These are phyloP conservation scores for Ceratotherium simum DNA, from an alignment of 2,113 vertebrate genomes.

Conservation along the genomic window DNA sequence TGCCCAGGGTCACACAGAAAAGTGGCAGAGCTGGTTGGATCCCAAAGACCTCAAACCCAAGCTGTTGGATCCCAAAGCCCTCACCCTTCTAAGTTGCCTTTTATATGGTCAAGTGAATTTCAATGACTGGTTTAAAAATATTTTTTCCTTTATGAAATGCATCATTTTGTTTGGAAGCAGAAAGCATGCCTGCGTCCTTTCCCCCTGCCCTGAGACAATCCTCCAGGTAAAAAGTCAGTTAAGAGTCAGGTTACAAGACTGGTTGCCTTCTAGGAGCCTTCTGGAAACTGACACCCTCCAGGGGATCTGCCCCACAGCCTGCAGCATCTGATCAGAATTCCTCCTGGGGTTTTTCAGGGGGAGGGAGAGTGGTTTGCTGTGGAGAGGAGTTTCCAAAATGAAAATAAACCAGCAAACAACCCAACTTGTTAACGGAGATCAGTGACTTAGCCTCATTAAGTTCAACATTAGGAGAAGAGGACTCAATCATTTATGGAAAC, in stretches of 20 bases:
- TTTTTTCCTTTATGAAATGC: neutral
- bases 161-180: neutral
- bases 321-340: slow-evolving; percentile 39
- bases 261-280: slow-evolving; percentile 56
- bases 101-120: neutral
- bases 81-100: neutral
- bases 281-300: slow-evolving; percentile 55
- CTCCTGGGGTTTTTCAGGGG: slow-evolving; percentile 32
- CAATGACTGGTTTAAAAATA: neutral
- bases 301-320: neutral
- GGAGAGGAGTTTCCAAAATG: slow-evolving; percentile 58
- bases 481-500: neutral
- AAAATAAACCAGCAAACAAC: slow-evolving; percentile 65
- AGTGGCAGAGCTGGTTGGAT: neutral
- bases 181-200: neutral
- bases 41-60: neutral
- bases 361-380: neutral
- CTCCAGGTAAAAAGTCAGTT: slow-evolving; percentile 40
- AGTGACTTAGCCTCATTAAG: neutral
- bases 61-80: neutral
- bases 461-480: neutral
- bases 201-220: neutral
- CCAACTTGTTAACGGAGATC: neutral
- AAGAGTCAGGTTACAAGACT: slow-evolving; percentile 48
- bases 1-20: neutral